Evolutionary conservation across 2,888 invertebrate genomes (phyloP), one percentile per base, ranked within the genome.

Genomic region (Lasioglossum figueresi): DNA sequence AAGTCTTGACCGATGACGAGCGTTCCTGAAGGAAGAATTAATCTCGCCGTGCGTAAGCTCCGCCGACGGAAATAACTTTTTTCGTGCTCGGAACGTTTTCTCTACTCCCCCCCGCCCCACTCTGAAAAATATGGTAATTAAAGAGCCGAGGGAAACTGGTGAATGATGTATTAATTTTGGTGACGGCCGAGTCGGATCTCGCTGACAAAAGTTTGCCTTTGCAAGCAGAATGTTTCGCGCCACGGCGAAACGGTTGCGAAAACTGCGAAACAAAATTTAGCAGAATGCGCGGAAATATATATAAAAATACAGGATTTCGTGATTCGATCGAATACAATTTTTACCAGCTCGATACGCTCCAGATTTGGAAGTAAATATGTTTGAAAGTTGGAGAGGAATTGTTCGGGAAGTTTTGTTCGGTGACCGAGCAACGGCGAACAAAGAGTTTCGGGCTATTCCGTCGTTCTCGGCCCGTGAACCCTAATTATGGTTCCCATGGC

Each of bases 401-500:
- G 16, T 16, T 16, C 45, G 4, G 16, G 45, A 16, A 16, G 45
- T 84, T 87, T 82, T 37, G 23, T 27, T 75, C 66, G 74, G 71
- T 71, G 86, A 88, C 86, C 88, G 68, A 56, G 82, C 76, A 76
- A 63, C 68, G 40, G 75, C 59, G 82, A 82, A 86, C 80, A 83
- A 88, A 83, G 82, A 84, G 81, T 77, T 77, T 68, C 79, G 59
- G 80, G 66, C 83, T 87, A 88, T 89, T 88, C 79, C 70, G 68
- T 31, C 81, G 48, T 81, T 86, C 81, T 72, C 37, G 70, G 81
- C 73, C 68, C 63, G 80, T 82, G 79, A 75, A 80, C 79, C 84
- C 80, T 88, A 90, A 90, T 90, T 85, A 83, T 77, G 79, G 88
- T 89, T 89, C 88, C 89, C 89, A 88, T 85, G 85, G 79, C 80